Conservation (phyloP, 1,140 invertebrate genomes). For the Adelges cooleyi region DNA sequence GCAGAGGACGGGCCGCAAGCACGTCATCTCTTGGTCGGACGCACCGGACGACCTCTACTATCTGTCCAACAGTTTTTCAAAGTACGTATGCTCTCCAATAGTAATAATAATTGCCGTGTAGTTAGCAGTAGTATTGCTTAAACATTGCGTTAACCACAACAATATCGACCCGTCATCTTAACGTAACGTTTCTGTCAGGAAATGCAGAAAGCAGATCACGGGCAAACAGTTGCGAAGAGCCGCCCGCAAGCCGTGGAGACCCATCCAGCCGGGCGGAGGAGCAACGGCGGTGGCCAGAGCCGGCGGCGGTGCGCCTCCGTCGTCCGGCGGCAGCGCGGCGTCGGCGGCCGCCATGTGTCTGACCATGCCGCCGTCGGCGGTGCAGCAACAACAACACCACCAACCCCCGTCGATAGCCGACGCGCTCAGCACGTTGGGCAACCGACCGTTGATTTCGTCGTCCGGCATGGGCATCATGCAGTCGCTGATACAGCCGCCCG, state of each 20-base stretch:
- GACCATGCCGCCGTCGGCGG: too few relatives aligned
- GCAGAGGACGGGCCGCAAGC: conserved; percentile 54
- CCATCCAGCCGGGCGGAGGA: background rate
- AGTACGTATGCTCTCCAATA: conserved; percentile 55
- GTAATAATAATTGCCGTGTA: background rate
- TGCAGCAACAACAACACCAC: too few relatives aligned
- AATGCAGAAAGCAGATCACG: conserved; percentile 66
- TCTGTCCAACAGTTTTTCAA: conserved; percentile 75
- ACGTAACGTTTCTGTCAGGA: conserved; percentile 46
- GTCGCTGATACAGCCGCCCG: too few relatives aligned
- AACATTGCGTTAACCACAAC: background rate
- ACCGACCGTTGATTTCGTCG: too few relatives aligned
- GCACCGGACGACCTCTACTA: conserved; percentile 95
- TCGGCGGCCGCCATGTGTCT: too few relatives aligned
- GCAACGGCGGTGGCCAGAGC: too few relatives aligned
- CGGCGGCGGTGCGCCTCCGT: too few relatives aligned
- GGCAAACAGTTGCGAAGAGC: conserved; percentile 70
- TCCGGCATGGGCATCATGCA: too few relatives aligned
- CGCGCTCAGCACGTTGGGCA: too few relatives aligned
- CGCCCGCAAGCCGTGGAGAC: conserved; percentile 79
- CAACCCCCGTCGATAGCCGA: too few relatives aligned
- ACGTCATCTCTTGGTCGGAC: conserved; percentile 95
- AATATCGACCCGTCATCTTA: background rate
- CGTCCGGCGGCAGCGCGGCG: too few relatives aligned
- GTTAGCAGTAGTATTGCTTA: conserved; percentile 23